Base-by-base conservation (phyloP, 2,797 vertebrate species). In the Arremon brunneinucha region DNA sequence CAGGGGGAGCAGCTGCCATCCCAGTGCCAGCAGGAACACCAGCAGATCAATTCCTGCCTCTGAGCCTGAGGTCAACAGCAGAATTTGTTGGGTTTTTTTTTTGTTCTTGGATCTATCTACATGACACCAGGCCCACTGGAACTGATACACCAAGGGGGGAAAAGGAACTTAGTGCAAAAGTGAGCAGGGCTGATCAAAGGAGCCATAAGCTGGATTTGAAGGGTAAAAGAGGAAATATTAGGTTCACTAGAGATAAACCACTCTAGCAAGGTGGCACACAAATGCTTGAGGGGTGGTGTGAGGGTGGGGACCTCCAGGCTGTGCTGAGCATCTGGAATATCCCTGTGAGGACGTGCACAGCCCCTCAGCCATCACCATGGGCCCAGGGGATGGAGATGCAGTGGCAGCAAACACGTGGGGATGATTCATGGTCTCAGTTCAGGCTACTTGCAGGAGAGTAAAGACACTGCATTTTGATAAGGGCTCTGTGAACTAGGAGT, bases 391-490 rank as follows among this genome's bases (percentile, higher is more conserved):
- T 26, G 35, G n/a, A 79, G 41, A 62, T 39, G 14, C 32, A 19
- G 1, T 1, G 12, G 10, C 74, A 90, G 41, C 81, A 68, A 80
- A 74, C 27, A 26, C 0, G 0, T 27, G 2, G 39, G 39, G 39
- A 12, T 28, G n/a, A n/a, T 35, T 62, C n/a, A 35, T 2, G 3
- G 21, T 22, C 35, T 63, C 47, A 75, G 1, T 70, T 67, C 39
- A 53, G 32, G 20, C 8, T 63, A 9, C 74, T 37, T 34, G 18
- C 35, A 65, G 14, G 18, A 46, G 32, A 49, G 8, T 11, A 41
- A 85, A 72, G 22, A 24, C 4, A 56, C 0, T 22, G 9, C 19
- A 62, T 57, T 67, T 59, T 21, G 26, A 44, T 52, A 47, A 59
- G 56, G 26, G 15, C 24, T 27, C 20, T 75, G 44, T 91, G 50